A percentile compares a stretch with the other conserved stretches of the same genome.
These are phyloP conservation scores for Hydropsyche betteni DNA, from an alignment of 2,888 invertebrate species.

Conservation along the genomic window DNA sequence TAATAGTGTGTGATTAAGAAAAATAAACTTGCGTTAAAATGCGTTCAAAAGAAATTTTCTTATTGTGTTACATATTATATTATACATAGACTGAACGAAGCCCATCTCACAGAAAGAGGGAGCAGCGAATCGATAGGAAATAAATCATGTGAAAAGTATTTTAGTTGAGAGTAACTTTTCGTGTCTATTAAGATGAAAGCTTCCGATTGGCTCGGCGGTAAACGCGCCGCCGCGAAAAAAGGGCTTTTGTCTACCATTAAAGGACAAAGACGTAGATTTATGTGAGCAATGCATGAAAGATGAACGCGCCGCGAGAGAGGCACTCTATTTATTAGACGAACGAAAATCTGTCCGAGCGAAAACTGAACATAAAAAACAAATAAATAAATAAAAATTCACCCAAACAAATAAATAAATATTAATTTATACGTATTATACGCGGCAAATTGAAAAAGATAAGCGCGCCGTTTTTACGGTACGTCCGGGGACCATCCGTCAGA, in stretches of 20 bases:
- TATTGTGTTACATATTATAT: too few species aligned
- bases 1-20: too few species aligned
- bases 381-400: not conserved
- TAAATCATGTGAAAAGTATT: slow-evolving; percentile 37
- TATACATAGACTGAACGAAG: too few species aligned
- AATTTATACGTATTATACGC: not conserved
- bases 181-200: slow-evolving; percentile 43
- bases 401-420: slow-evolving; percentile 4
- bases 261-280: slow-evolving; percentile 24
- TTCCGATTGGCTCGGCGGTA: slow-evolving; percentile 32
- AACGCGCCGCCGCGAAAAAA: slow-evolving; percentile 18
- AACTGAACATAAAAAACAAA: not conserved
- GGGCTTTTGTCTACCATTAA: slow-evolving; percentile 27
- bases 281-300: slow-evolving; percentile 34
- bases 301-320: slow-evolving; percentile 2
- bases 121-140: not conserved
- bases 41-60: too few species aligned
- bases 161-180: slow-evolving; percentile 44
- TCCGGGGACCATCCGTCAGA: slow-evolving; percentile 30
- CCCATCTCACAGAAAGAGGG: not conserved
- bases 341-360: not conserved
- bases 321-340: too few species aligned
- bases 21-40: too few species aligned
- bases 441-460: slow-evolving; percentile 32
- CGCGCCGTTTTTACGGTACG: slow-evolving; percentile 25